These are phyloP conservation scores for Sycophila texana DNA, from an alignment of 2,888 invertebrate species.

Conservation along the genomic window DNA sequence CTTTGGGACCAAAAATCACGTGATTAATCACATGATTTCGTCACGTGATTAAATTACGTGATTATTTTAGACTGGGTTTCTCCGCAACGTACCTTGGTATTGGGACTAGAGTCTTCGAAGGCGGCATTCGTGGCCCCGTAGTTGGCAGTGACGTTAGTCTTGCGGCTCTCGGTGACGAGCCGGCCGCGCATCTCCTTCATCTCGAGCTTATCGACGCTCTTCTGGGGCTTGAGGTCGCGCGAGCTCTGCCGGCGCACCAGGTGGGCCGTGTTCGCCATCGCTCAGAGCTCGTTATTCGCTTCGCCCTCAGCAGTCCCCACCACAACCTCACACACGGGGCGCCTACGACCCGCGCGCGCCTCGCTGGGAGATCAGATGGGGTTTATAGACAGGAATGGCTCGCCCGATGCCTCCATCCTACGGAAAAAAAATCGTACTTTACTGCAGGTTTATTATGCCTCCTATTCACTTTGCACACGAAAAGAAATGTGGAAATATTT, in stretches of 20 bases:
- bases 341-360: neutral
- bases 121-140: slow-evolving; percentile 93
- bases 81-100: slow-evolving; percentile 71
- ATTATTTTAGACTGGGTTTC: slow-evolving; percentile 77
- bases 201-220: slow-evolving; percentile 89
- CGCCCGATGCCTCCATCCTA: slow-evolving; percentile 70
- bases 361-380: slow-evolving; percentile 61
- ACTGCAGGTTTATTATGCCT: too few relatives aligned
- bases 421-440: neutral
- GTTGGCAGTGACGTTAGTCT: slow-evolving; percentile 77
- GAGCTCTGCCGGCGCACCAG: slow-evolving; percentile 92
- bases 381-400: slow-evolving; percentile 56
- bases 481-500: too few relatives aligned
- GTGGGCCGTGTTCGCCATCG: slow-evolving; percentile 94
- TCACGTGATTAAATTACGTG: too few relatives aligned
- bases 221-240: slow-evolving; percentile 86
- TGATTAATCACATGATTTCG: too few relatives aligned
- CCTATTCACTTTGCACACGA: too few relatives aligned
- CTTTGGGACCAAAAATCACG: too few relatives aligned
- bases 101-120: slow-evolving; percentile 82
- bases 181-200: slow-evolving; percentile 90
- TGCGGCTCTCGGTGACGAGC: slow-evolving; percentile 84
- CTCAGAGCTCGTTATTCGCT: slow-evolving; percentile 55
- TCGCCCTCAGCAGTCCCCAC: neutral
- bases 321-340: slow-evolving; percentile 7